Evolutionary conservation across 2,113 vertebrate species (phyloP).

Genomic region (Corythornis cristatus): DNA sequence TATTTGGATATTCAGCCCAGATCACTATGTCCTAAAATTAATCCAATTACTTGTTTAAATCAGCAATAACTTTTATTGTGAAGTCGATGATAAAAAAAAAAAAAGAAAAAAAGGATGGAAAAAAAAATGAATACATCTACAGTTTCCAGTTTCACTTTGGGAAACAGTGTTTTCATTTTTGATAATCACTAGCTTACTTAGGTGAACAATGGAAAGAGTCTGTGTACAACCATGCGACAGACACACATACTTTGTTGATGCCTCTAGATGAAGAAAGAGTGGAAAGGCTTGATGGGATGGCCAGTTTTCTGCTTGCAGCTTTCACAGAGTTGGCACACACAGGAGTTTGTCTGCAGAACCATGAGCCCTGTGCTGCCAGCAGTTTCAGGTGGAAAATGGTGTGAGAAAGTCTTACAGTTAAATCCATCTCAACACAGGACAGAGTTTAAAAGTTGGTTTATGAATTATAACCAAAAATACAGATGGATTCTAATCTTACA

Average conservation of each 20-base stretch:
- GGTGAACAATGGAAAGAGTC: neutral
- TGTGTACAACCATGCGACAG: neutral
- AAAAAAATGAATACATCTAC: neutral
- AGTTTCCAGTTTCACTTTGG: neutral
- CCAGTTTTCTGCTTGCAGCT: neutral
- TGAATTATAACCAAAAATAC: neutral
- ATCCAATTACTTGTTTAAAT: conserved; percentile 9
- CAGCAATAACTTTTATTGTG: neutral
- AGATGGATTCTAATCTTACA: neutral
- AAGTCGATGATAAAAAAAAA: neutral
- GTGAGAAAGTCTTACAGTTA: neutral
- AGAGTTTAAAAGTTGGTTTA: neutral
- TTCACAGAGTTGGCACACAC: neutral
- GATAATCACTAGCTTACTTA: neutral
- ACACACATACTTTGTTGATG: rapidly evolving
- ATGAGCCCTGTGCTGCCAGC: rapidly evolving
- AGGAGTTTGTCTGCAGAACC: neutral
- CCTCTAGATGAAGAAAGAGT: neutral
- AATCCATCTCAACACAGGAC: neutral
- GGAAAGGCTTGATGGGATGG: neutral
- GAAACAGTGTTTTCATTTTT: neutral
- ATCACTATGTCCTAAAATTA: neutral
- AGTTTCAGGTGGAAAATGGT: neutral
- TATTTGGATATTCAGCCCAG: neutral
- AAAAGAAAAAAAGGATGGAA: neutral